Conservation (phyloP, 2,888 invertebrate species). For the Deilephila porcellus region DNA sequence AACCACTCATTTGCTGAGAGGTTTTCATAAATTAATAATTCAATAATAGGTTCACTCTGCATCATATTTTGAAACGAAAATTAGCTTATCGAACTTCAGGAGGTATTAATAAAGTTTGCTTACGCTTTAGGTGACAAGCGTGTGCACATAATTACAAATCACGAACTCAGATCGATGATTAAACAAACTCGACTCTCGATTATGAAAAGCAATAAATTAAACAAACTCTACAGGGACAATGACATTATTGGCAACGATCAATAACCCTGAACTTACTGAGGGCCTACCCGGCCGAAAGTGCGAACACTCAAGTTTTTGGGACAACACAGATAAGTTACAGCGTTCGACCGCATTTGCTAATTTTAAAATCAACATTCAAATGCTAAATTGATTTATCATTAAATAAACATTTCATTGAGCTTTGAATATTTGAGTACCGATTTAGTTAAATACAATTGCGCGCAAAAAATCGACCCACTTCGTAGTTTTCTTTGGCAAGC, state of each 20-base stretch:
- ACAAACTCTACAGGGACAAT: neutral
- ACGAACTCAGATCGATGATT: neutral
- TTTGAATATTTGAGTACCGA: neutral
- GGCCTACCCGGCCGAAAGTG: neutral
- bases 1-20: too few relatives aligned
- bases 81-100: too few relatives aligned
- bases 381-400: neutral
- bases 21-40: too few relatives aligned
- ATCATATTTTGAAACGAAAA: too few relatives aligned
- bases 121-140: too few relatives aligned
- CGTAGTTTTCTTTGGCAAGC: too few relatives aligned
- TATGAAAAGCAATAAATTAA: neutral
- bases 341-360: neutral
- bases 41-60: too few relatives aligned
- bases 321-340: neutral
- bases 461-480: too few relatives aligned
- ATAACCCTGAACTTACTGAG: neutral
- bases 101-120: too few relatives aligned
- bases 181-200: neutral
- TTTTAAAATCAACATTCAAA: neutral
- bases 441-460: too few relatives aligned
- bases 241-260: neutral
- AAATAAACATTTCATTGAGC: neutral
- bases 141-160: too few relatives aligned
- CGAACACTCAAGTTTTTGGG: neutral